Conservation (phyloP, 2,888 invertebrate species). For the Leptinotarsa rubiginosa region DNA sequence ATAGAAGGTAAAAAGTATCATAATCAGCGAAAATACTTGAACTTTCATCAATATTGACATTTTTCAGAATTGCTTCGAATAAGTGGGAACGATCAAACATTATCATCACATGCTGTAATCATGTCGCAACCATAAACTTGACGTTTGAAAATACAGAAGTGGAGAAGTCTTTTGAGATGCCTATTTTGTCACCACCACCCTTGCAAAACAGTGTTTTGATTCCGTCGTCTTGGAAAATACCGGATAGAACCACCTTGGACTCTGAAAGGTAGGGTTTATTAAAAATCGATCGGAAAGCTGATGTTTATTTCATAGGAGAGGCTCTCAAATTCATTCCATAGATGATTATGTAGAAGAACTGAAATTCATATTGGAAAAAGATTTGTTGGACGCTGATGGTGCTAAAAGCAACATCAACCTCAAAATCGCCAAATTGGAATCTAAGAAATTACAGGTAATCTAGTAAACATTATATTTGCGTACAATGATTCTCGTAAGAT, state of each 20-base stretch:
- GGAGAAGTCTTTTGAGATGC: slow-evolving; percentile 51
- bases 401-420: slow-evolving; percentile 69
- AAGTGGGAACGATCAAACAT: slow-evolving; percentile 65
- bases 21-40: neutral
- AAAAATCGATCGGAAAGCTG: neutral
- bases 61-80: slow-evolving; percentile 42
- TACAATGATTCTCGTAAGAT: too few relatives aligned
- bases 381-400: slow-evolving; percentile 65
- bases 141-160: slow-evolving; percentile 52
- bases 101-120: slow-evolving; percentile 71
- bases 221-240: slow-evolving; percentile 61
- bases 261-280: slow-evolving; percentile 20
- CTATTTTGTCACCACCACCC: slow-evolving; percentile 62
- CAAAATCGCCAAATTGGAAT: slow-evolving; percentile 67
- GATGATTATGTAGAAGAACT: slow-evolving; percentile 40
- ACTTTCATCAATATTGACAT: neutral
- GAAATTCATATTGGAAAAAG: slow-evolving; percentile 49
- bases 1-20: too few relatives aligned
- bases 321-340: neutral
- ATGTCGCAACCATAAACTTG: slow-evolving; percentile 66
- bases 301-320: neutral
- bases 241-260: slow-evolving; percentile 36
- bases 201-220: slow-evolving; percentile 64
- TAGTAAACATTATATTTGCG: neutral
- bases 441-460: slow-evolving; percentile 60